Evolutionary conservation across 30 jellyfish, hydroid and myxozoan genomes (phyloP).

Genomic region (Phacellophora camtschatica): DNA sequence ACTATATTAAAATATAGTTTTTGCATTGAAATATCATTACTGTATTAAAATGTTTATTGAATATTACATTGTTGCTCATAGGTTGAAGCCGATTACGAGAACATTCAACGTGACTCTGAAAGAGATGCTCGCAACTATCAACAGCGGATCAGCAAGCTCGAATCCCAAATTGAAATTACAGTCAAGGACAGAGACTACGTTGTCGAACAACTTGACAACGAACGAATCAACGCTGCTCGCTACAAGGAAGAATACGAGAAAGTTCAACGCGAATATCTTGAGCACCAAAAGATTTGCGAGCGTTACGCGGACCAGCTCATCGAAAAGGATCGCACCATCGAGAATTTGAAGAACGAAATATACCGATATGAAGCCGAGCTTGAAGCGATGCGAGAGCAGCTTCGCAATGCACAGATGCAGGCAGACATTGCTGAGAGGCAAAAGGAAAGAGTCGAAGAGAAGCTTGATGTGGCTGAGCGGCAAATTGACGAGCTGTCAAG

Average conservation of each 20-base stretch:
- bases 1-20: too few species aligned
- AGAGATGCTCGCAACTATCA: constrained; percentile 76
- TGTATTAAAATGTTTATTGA: too few species aligned
- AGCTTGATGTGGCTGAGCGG: constrained; percentile 72
- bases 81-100: constrained; percentile 83
- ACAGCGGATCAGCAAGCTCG: constrained; percentile 75
- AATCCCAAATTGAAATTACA: constrained; percentile 80
- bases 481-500: constrained; percentile 58
- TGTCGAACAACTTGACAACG: constrained; percentile 95
- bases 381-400: constrained; percentile 79
- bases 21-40: too few species aligned
- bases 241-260: constrained; percentile 94
- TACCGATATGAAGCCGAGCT: constrained; percentile 85
- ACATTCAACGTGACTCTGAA: constrained; percentile 87
- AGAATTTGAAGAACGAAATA: constrained; percentile 75
- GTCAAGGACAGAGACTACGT: constrained; percentile 90
- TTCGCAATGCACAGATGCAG: constrained; percentile 86
- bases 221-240: constrained; percentile 73
- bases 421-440: constrained; percentile 88
- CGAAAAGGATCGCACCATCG: constrained; percentile 93
- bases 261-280: constrained; percentile 96
- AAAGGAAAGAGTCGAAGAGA: constrained; percentile 74
- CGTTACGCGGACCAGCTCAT: constrained; percentile 88
- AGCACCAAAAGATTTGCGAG: constrained; percentile 98
- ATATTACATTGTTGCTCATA: too few species aligned